Evolutionary conservation across 2,888 invertebrate species (phyloP), one percentile per base, ranked within the genome.

Genomic region (Drosophila rellima): DNA sequence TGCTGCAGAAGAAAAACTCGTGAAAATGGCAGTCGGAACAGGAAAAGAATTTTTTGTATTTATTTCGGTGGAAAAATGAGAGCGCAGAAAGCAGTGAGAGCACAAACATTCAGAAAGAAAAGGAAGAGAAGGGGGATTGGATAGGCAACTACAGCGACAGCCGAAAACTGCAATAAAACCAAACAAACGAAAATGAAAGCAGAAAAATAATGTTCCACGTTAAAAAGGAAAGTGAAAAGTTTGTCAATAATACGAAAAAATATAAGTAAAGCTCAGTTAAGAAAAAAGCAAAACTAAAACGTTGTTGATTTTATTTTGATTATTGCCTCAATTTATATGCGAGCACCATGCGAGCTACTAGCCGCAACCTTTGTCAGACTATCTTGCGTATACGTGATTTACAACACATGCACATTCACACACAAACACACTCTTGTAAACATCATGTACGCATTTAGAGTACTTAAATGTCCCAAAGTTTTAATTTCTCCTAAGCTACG

Each of bases 41-140:
- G 85, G 82, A 89, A 80, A 74, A 68, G 78, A 68, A 77, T 73
- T 84, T 81, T 87, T 83, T 72, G 73, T 82, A 88, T 85, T 85
- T 88, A 88, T 86, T 86, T 88, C 68, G 67, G 66, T 52, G 52
- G 42, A 55, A 61, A 78, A 74, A 57, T 60, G 57, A 31, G 48
- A 64, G 47, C 31, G 39, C 47, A 51, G 44, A 47, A 31, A 35
- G 44, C 50, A 52, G 48, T 69, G 73, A 74, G 45, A 69, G 69
- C 48, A 77, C 39, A 67, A 64, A 51, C 17, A 31, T n/a, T 17
- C 17, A 42, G 45, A 35, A 42, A 15, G 40, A 4, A 20, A 35
- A 37, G 26, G 6, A 7, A 17, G 2, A 8, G 15, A 11, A 31
- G 7, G 8, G 8, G 15, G 35, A 3, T 5, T 13, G 50, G 31